Base-by-base conservation (phyloP, 2,888 invertebrate species). In the Hirtodrosophila duncani region DNA sequence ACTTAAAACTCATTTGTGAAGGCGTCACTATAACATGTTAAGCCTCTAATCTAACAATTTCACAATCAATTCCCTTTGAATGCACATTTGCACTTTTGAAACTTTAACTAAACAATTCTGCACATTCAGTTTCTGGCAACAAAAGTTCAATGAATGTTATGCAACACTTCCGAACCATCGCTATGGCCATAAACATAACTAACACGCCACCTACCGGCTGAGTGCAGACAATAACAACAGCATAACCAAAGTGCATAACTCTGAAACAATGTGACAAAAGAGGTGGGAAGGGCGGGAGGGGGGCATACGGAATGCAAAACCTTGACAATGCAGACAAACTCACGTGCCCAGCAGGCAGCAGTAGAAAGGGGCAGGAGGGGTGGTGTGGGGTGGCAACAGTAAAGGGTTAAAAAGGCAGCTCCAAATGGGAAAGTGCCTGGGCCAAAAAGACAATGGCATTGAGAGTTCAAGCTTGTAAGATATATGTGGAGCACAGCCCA, bases 401-500 rank as follows among this genome's bases (percentile, higher is more conserved):
- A 14, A 10, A n/a, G 26, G 16, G 20, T n/a, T n/a, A n/a, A n/a
- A n/a, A n/a, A n/a, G n/a, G n/a, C 16, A 5, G 18, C 34, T 14
- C 26, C 9, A 23, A 30, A 46, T 49, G 52, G n/a, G 20, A 24
- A 51, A 45, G 33, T 41, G 52, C 43, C 11, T 21, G 33, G 36
- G 37, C 29, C 59, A 43, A 37, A 38, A 9, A 67, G 42, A 65
- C 59, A 66, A 69, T 64, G 57, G 53, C 57, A 14, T 17, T 11
- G 45, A 3, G 44, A 45, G 48, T 58, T 60, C 33, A 67, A 48
- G 24, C 45, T 33, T 33, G 48, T 10, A 41, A 42, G n/a, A 53
- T 49, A 49, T 62, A 67, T 71, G 62, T 71, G 80, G 63, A 58
- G 57, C 63, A 65, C 56, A 52, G 10, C 37, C 46, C 56, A 56